Evolutionary conservation across 92 coral and sea anemone genomes (phyloP).

Genomic region (Parazoanthus atlanticus): DNA sequence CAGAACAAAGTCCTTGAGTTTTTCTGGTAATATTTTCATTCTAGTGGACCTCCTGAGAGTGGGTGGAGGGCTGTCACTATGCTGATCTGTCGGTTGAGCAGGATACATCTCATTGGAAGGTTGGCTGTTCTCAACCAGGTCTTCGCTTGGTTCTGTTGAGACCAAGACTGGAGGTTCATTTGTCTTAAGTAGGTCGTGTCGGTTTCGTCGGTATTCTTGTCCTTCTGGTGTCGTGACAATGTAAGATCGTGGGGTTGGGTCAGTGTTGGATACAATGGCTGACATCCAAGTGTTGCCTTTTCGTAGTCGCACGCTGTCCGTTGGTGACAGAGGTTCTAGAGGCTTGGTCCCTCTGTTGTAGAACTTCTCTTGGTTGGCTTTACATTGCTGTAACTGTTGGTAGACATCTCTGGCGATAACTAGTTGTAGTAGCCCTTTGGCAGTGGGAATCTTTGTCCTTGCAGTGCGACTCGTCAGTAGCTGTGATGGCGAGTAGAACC

Average conservation of each 20-base stretch:
- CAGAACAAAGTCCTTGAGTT: not conserved
- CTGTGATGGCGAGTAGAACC: constrained; percentile 20
- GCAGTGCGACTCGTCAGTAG: constrained; percentile 33
- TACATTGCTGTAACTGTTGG: not conserved
- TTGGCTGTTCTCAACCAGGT: not conserved
- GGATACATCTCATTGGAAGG: not conserved
- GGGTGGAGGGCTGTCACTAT: not conserved
- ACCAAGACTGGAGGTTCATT: not conserved
- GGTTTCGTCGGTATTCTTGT: constrained; percentile 45
- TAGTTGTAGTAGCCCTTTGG: constrained; percentile 28
- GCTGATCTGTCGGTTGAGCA: not conserved
- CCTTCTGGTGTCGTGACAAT: constrained; percentile 53
- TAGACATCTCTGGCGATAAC: not conserved
- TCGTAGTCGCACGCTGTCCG: constrained; percentile 52
- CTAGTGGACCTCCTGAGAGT: not conserved
- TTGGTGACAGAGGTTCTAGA: constrained; percentile 45
- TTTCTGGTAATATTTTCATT: not conserved
- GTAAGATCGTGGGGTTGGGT: constrained; percentile 42
- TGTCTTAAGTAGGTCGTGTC: constrained; percentile 33
- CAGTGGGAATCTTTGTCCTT: constrained; percentile 27
- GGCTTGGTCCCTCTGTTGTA: constrained; percentile 23
- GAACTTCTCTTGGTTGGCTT: constrained; percentile 17
- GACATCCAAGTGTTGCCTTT: constrained; percentile 63
- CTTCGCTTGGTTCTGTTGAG: not conserved
- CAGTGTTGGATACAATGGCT: constrained; percentile 23